phyloP scores from a whole-genome alignment of 1,140 invertebrate genomes.

The Papilio glaucus region DNA sequence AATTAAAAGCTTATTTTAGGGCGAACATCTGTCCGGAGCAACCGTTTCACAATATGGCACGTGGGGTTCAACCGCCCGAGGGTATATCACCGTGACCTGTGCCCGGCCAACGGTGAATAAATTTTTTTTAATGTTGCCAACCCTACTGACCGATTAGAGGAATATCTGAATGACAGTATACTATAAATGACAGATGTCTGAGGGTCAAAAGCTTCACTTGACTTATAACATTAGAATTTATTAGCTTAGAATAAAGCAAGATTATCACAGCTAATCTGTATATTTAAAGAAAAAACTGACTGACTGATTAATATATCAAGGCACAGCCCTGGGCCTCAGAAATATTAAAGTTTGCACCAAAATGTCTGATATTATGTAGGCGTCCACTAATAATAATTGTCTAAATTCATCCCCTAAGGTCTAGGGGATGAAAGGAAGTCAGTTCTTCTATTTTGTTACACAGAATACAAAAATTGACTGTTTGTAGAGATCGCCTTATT shows the following conservation, averaged over 20 bases:
- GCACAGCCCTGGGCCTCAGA: too few species aligned
- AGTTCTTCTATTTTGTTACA: too few species aligned
- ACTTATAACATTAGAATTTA: not conserved
- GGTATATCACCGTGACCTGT: conserved; percentile 45
- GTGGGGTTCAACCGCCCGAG: conserved; percentile 33
- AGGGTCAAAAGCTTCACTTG: not conserved
- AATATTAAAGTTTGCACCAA: too few species aligned
- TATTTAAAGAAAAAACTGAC: too few species aligned
- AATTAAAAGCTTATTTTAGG: conserved; percentile 49
- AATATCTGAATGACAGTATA: not conserved
- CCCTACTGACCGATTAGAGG: not conserved
- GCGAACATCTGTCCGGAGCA: conserved; percentile 41
- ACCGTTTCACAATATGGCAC: conserved; percentile 54
- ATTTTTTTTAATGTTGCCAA: not conserved
- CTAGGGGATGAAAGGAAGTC: too few species aligned
- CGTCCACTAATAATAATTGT: too few species aligned
- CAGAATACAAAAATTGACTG: too few species aligned
- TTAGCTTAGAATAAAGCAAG: not conserved
- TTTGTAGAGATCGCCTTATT: too few species aligned
- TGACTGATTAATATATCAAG: too few species aligned
- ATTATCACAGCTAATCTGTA: too few species aligned
- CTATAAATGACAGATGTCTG: not conserved
- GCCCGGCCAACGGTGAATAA: conserved; percentile 36
- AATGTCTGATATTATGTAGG: too few species aligned
- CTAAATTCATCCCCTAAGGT: too few species aligned